Evolutionary conservation across 1,140 invertebrate genomes (phyloP).

Genomic region (Orius laevigatus): DNA sequence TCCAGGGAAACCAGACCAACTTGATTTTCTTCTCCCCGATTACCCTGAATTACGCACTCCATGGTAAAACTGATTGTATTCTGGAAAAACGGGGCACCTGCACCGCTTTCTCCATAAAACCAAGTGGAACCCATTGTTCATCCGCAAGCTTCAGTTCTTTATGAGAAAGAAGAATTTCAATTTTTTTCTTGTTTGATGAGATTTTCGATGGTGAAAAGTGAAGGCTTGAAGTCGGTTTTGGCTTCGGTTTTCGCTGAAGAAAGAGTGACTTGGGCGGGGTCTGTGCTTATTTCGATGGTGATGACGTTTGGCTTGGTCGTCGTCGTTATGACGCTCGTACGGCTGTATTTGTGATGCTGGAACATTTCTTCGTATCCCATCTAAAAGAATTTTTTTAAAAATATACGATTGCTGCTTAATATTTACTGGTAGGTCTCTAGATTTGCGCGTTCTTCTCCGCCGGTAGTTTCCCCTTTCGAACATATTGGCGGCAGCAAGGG

Average conservation of each 20-base stretch:
- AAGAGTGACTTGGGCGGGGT: constrained; percentile 8
- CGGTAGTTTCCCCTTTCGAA: constrained; percentile 73
- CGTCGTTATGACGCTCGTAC: constrained; percentile 5
- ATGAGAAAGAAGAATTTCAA: not conserved
- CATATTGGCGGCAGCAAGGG: constrained; percentile 88
- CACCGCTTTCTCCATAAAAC: too few species aligned
- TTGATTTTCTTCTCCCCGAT: too few species aligned
- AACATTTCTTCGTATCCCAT: constrained; percentile 6
- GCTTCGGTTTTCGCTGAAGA: constrained; percentile 1
- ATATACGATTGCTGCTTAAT: not conserved
- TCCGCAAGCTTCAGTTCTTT: too few species aligned
- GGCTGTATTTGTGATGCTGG: not conserved
- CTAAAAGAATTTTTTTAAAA: not conserved
- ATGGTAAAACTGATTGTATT: too few species aligned
- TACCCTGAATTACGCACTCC: too few species aligned
- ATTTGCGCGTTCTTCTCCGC: constrained; percentile 19
- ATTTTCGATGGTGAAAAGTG: constrained; percentile 15
- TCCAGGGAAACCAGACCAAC: too few species aligned
- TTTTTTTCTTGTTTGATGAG: constrained; percentile 11
- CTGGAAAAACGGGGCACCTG: too few species aligned
- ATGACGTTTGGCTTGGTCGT: constrained; percentile 11
- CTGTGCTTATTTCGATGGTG: constrained; percentile 16
- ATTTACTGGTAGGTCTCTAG: constrained; percentile 8
- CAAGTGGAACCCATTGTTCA: too few species aligned
- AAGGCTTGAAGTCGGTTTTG: not conserved